These are phyloP conservation scores for Agriopis leucophaearia DNA, from an alignment of 2,888 invertebrate genomes.

Conservation along the genomic window DNA sequence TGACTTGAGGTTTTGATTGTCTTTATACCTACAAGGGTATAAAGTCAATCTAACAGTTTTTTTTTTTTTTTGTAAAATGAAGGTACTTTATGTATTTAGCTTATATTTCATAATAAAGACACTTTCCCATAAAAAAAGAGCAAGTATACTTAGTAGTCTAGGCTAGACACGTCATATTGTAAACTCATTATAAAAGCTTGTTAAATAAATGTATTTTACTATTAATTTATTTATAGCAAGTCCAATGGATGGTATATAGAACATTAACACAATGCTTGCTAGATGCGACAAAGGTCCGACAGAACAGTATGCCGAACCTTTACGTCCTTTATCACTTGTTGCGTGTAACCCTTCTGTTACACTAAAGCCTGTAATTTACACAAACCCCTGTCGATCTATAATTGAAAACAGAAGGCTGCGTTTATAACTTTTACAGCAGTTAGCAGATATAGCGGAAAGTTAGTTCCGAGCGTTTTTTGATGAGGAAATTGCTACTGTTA, in stretches of 20 bases:
- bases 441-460: slow-evolving; percentile 18
- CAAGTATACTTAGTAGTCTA: no score
- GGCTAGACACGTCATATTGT: no score
- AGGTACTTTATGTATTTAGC: no score
- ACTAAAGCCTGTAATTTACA: slow-evolving; percentile 32
- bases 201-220: no score
- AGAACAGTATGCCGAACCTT: background rate
- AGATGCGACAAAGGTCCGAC: background rate
- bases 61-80: no score
- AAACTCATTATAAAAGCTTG: no score
- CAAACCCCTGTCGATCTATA: slow-evolving; percentile 22
- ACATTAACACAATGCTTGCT: background rate
- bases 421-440: slow-evolving; percentile 18
- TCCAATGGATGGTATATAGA: background rate
- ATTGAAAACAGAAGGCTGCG: slow-evolving; percentile 28
- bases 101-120: no score
- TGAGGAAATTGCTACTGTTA: background rate
- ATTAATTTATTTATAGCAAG: no score
- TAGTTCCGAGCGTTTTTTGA: background rate
- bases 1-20: no score
- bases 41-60: no score
- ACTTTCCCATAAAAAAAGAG: no score
- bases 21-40: no score
- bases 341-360: slow-evolving; percentile 26
- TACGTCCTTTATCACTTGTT: slow-evolving; percentile 29